Evolutionary conservation across 2,797 vertebrate genomes (phyloP).

Genomic region (Anguilla anguilla): DNA sequence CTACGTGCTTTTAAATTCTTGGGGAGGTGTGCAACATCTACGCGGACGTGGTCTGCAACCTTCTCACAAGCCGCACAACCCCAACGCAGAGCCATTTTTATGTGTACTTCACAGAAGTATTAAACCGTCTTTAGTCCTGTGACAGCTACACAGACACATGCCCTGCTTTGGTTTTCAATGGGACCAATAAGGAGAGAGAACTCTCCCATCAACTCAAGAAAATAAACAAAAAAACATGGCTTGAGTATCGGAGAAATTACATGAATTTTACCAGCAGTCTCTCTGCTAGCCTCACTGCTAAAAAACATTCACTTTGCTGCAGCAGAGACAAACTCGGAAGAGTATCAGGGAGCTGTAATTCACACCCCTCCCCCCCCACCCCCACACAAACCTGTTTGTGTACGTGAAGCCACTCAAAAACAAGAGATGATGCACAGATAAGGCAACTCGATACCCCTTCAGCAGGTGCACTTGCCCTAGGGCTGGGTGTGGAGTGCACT

Average conservation of each 20-base stretch:
- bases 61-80: too few relatives aligned
- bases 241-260: too few relatives aligned
- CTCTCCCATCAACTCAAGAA: too few relatives aligned
- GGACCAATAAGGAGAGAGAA: slow-evolving; percentile 56
- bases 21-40: too few relatives aligned
- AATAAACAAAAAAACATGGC: too few relatives aligned
- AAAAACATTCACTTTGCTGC: neutral
- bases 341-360: neutral
- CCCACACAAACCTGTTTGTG: neutral
- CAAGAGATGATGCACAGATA: slow-evolving; percentile 41
- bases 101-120: too few relatives aligned
- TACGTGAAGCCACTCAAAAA: neutral
- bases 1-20: too few relatives aligned
- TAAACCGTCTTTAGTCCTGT: neutral
- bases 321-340: neutral
- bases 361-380: neutral
- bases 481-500: slow-evolving; percentile 17
- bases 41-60: too few relatives aligned
- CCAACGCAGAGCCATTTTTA: too few relatives aligned
- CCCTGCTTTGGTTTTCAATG: slow-evolving; percentile 38
- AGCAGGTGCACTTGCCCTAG: slow-evolving; percentile 27
- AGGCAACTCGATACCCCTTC: slow-evolving; percentile 38
- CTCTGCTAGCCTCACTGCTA: neutral
- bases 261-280: neutral
- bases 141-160: slow-evolving; percentile 24